phyloP scores from a whole-genome alignment of 2,113 vertebrate genomes.

The Phodopus roborovskii region DNA sequence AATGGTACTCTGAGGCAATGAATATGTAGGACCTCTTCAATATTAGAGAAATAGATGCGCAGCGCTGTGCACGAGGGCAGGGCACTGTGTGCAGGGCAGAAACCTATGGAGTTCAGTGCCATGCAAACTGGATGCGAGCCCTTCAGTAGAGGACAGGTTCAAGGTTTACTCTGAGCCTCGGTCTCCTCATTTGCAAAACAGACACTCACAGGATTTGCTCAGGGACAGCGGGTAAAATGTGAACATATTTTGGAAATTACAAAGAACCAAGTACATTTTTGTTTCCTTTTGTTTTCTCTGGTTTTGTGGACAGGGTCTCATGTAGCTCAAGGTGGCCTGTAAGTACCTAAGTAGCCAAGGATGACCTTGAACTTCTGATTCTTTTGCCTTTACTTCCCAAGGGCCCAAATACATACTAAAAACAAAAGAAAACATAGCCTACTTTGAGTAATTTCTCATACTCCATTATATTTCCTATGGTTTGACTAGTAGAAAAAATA shows the following conservation, averaged over 20 bases:
- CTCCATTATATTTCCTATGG: not conserved
- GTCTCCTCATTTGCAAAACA: slow-evolving; percentile 19
- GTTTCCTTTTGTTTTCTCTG: no score
- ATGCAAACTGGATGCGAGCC: not conserved
- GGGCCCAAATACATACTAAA: not conserved
- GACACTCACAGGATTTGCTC: not conserved
- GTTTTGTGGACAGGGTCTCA: not conserved
- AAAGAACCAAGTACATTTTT: not conserved
- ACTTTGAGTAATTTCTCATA: slow-evolving; percentile 54
- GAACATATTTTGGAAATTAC: not conserved
- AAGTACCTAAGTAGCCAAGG: not conserved
- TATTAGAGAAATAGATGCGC: slow-evolving; percentile 23
- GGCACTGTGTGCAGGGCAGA: not conserved
- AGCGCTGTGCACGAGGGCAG: fast-evolving
- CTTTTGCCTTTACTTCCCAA: not conserved
- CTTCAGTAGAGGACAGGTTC: not conserved
- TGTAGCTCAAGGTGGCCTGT: not conserved
- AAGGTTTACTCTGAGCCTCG: not conserved
- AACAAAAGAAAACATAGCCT: not conserved
- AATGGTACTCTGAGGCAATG: slow-evolving; percentile 55
- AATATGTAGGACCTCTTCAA: slow-evolving; percentile 65
- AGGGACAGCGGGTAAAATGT: not conserved
- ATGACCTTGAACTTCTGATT: not conserved
- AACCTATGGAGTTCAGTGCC: not conserved
- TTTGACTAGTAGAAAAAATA: not conserved